Evolutionary conservation across 1,140 invertebrate species (phyloP), one percentile per base, ranked within the genome.

Genomic region (Drosophila guanche): DNA sequence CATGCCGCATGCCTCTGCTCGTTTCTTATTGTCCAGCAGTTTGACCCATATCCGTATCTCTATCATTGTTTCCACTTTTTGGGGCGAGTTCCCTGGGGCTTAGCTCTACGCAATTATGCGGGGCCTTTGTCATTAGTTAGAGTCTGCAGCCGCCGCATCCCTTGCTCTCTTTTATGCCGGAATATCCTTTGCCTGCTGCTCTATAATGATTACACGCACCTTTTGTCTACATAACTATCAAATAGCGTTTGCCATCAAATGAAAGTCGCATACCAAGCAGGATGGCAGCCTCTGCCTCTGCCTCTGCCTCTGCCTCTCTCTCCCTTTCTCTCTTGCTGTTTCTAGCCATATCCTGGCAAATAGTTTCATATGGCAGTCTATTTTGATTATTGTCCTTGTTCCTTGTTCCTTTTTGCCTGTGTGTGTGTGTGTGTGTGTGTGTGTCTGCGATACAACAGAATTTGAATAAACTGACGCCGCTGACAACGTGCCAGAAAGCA

Each of bases 291-390:
- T 48, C 10, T 33, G 16, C 16, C 16, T 20, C 16, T 20, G 16
- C 14, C 14, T 5, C 22, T 45, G 48, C 14, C 61, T 20, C 16
- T 20, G 16, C 14, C 14, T 5, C 22, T 45, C 41, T 12, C 61
- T 55, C 27, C 5, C 27, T 29, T 6, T 0, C 27, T 4, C 10
- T 12, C 2, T 48, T n/a, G 7, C 10, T 33, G 41, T 41, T 51
- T 56, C 47, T 68, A 46, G 68, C 66, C 55, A 69, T 47, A 48
- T 56, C 43, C 43, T 20, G 56, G 66, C 43, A 68, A 68, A 80
- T 84, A 79, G 79, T 72, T 85, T 79, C 72, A 85, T 85, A 85
- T 76, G 85, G 67, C 76, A 86, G 73, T 85, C 76, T 86, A 86
- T 69, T 86, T 85, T 77, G 61, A 79, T 85, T 72, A 66, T 8